These are phyloP conservation scores for Platypus cylindrus DNA, from an alignment of 2,888 invertebrate species.

Conservation along the genomic window DNA sequence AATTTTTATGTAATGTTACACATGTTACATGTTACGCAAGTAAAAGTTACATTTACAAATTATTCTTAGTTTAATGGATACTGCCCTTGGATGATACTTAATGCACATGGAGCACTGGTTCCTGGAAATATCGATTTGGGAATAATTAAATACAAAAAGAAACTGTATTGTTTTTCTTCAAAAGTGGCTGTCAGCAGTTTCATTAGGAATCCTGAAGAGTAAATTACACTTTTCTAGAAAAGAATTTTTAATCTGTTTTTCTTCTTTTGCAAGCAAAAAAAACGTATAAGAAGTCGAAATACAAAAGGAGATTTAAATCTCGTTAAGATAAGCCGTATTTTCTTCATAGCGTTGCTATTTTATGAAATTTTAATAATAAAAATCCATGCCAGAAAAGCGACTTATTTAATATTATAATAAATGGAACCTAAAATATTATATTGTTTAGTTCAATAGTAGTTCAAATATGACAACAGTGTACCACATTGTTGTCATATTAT, in stretches of 20 bases:
- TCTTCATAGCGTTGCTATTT: no score
- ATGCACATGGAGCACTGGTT: slow-evolving; percentile 6
- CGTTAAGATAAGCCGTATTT: no score
- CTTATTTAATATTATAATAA: no score
- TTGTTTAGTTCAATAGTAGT: no score
- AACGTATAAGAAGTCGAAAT: neutral
- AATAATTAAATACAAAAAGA: slow-evolving; percentile 8
- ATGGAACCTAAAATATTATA: no score
- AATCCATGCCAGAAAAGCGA: no score
- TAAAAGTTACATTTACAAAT: no score
- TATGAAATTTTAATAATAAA: no score
- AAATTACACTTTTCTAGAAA: slow-evolving; percentile 3
- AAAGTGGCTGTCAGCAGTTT: slow-evolving; percentile 9
- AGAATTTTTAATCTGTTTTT: neutral
- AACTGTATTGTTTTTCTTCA: slow-evolving; percentile 8
- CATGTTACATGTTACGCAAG: neutral
- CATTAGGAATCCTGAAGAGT: slow-evolving; percentile 6
- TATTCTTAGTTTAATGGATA: slow-evolving; percentile 10
- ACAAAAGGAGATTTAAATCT: no score
- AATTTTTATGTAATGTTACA: neutral
- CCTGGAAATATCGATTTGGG: slow-evolving; percentile 5
- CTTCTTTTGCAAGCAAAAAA: neutral
- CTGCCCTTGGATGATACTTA: slow-evolving; percentile 8
- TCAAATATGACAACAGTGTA: no score
- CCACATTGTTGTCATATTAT: no score